Evolutionary conservation across 2,888 invertebrate genomes (phyloP), one percentile per base, ranked within the genome.

Genomic region (Tortricodes alternella): DNA sequence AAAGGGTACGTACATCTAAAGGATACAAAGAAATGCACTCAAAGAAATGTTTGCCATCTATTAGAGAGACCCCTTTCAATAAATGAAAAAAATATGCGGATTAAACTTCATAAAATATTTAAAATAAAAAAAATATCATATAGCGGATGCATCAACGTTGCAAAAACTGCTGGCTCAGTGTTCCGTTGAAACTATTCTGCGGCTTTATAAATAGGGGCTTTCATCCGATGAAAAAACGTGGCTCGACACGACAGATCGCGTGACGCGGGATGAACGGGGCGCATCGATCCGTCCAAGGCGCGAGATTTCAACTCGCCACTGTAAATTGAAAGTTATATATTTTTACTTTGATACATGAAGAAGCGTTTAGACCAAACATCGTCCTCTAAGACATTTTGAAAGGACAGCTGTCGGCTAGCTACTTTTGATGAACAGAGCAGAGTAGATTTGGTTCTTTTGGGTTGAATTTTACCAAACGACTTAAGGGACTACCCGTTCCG

Each of bases 181-280:
- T 82, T 79, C 84, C 87, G 83, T 85, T 83, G 82, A 83, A 87
- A 82, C 76, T 80, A 83, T 86, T 83, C 76, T 70, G 72, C 64
- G 60, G 72, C 67, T 83, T 79, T 82, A 80, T 80, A 83, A 86
- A 83, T 80, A 78, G 80, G 75, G 74, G 83, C 80, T 84, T 87
- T 85, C 86, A 80, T 83, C 70, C 62, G 73, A 77, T 83, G 80
- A 86, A 88, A 87, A 88, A 86, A 86, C 75, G 72, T 70, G 63
- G 62, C 59, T 59, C 62, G 64, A 67, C 85, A 86, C 85, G 88
- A 76, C 71, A 87, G 73, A 78, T 89, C 78, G 87, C 88, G 87
- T 89, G 87, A 72, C 66, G 67, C 51, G 70, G 68, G 74, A 75
- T 73, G 74, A 74, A 73, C 68, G 70, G 66, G 65, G 67, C 74